Evolutionary conservation across 2,888 invertebrate genomes (phyloP), one percentile per base, ranked within the genome.

Genomic region (Agelastica alni): DNA sequence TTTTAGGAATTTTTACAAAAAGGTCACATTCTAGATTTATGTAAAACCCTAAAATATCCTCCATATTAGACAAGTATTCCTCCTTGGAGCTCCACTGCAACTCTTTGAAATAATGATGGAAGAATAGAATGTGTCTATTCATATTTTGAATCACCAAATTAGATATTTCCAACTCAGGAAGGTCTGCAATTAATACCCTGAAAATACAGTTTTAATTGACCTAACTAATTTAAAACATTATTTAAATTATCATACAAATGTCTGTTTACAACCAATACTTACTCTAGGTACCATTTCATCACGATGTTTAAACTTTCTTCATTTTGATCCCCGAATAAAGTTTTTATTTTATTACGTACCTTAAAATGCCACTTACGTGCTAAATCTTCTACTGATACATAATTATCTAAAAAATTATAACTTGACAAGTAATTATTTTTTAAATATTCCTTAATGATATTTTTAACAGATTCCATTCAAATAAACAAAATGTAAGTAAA

Each of bases 11-110:
- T 59, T 65, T 49, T 4, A 46, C 51, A 13, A 66, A 44, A 13
- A 62, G 30, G 17, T 65, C 61, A 16, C 69, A 47, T 56, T 66
- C 61, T 12, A 68, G 52, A 54, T 68, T 64, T 30, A 64, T 61
- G 42, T 66, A 69, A 32, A 65, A 53, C 1, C 63, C 48, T 31
- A 70, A 45, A 18, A 71, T 63, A 14, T 68, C 65, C 32, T 70
- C 70, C 68, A 70, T 70, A 44, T 61, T 51, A 9, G 63, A 62
- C 31, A 67, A 60, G 56, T 70, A 70, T 54, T 60, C 61, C 28
- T 69, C 65, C 3, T 52, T 43, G 26, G 55, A 56, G 41, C 55
- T 44, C 51, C 61, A 59, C 53, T 62, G 58, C 13, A 61, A 46
- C 44, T 62, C 61, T 31, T 56, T 36, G 17, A 63, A 67, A 41